phyloP scores from a whole-genome alignment of 2,113 vertebrate genomes.

The Paradoxurus hermaphroditus region DNA sequence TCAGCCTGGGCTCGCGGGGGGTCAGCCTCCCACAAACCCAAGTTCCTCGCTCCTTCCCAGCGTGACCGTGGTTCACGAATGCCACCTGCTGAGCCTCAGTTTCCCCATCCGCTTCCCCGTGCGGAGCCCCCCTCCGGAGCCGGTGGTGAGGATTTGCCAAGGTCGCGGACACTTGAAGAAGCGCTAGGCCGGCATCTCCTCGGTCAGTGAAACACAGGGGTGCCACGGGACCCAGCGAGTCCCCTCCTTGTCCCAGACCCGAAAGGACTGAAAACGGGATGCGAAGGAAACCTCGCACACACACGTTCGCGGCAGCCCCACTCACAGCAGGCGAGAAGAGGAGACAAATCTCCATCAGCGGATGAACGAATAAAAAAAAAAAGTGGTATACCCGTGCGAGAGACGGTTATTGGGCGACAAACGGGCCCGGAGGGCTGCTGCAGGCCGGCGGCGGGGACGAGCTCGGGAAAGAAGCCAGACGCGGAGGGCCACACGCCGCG shows the following conservation, averaged over 20 bases:
- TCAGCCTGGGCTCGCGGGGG: neutral
- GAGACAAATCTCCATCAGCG: neutral
- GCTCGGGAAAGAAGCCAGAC: neutral
- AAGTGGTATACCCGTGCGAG: too few species aligned
- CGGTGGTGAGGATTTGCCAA: neutral
- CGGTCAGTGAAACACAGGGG: neutral
- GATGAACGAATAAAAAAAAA: neutral
- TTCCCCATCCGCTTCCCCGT: neutral
- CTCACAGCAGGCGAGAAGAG: neutral
- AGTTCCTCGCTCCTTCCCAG: neutral
- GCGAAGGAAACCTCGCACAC: neutral
- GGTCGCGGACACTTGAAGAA: rapidly evolving
- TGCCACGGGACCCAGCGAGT: neutral
- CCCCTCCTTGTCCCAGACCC: neutral
- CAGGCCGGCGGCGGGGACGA: rapidly evolving
- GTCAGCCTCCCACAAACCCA: neutral
- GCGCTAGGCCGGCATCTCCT: neutral
- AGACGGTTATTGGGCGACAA: neutral
- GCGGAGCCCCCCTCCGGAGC: neutral
- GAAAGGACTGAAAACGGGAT: neutral
- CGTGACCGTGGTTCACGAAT: neutral
- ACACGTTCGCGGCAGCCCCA: neutral
- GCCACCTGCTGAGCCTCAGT: neutral
- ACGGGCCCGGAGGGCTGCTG: neutral
- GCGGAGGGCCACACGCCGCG: neutral